Base-by-base conservation (phyloP, 2,797 vertebrate genomes). In the Danio tinwini region DNA sequence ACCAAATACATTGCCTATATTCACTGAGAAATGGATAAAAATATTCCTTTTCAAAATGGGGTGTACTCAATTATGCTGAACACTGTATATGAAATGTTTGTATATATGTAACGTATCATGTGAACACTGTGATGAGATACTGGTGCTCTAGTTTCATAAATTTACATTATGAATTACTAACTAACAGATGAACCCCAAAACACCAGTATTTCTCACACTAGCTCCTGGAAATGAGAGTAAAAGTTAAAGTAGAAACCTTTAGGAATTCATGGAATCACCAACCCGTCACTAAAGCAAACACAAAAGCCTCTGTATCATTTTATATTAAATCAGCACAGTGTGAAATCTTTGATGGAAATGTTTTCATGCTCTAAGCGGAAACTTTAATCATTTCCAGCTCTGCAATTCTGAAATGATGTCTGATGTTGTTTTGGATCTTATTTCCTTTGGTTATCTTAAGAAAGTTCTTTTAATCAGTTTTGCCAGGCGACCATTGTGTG, bases 281-380 rank as follows among this genome's bases (percentile, higher is more conserved):
- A 52, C 37, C 16, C 39, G 6, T 5, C 16, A 52, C 47, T 52
- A 29, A 5, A 5, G 49, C 49, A 52, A 69, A 52, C 3, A n/a
- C 13, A 29, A 56, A 37, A 52, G 37, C 4, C 17, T 17, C 50
- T 0, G n/a, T 42, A 55, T 55, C 39, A 44, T 56, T 56, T 71
- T 10, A 71, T 56, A 29, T 71, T 56, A 9, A 56, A 71, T 56
- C 39, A 56, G 50, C 69, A 14, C n/a, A 44, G 39, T 56, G 69
- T 71, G 55, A 74, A 52, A 80, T 47, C 64, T 63, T 69, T 72
- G 42, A 76, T 9, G 80, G 81, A 59, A 76, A 71, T 21, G 16
- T 56, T 71, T 56, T 44, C 39, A 71, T 71, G 69, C 69, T 42
- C 69, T 69, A 69, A 16, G 10, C 39, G 16, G 3, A 53, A 40